Base-by-base conservation (phyloP, 2,797 vertebrate species). In the Natrix natrix region DNA sequence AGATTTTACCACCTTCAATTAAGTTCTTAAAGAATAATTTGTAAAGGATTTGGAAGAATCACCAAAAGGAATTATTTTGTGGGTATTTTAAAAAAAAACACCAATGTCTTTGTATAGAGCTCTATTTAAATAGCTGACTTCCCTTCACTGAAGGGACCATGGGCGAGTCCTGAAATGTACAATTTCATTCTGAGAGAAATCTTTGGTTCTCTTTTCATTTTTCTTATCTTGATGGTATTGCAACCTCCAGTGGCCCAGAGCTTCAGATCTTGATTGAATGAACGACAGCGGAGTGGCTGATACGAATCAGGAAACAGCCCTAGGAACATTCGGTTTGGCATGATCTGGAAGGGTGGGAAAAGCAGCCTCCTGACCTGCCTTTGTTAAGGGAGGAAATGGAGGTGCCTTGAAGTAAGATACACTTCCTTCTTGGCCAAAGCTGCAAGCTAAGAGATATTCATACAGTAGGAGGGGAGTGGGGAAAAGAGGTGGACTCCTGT, bases 301-400 rank as follows among this genome's bases (percentile, higher is more conserved):
- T 48, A 78, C 87, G 24, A 61, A 59, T 88, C 86, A 91, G 90
- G 92, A 91, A 94, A 32, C n/a, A 2, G 14, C 22, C 54, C 56
- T 91, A 54, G 86, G 22, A 59, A 88, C 56, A 86, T 20, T 90
- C 10, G 8, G 26, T 91, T 28, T 69, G 91, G 37, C 74, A 92
- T 89, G 69, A 43, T 52, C 83, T 92, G 92, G 89, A 92, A 89
- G 93, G 93, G 93, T 91, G 92, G 93, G 86, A 91, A 91, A 52
- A 86, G 26, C 37, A 89, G 69, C n/a, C 60, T 43, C 28, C 43
- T 94, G 90, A 89, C 92, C 92, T 92, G 92, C 90, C 74, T 94
- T 94, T 94, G 93, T 94, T 94, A 37, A 86, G 69, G 86, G 90
- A 91, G 92, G 93, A 94, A 94, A 74, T 66, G 56, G 52, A 91